phyloP scores from a whole-genome alignment of 2,797 vertebrate genomes.

The Labroides dimidiatus region DNA sequence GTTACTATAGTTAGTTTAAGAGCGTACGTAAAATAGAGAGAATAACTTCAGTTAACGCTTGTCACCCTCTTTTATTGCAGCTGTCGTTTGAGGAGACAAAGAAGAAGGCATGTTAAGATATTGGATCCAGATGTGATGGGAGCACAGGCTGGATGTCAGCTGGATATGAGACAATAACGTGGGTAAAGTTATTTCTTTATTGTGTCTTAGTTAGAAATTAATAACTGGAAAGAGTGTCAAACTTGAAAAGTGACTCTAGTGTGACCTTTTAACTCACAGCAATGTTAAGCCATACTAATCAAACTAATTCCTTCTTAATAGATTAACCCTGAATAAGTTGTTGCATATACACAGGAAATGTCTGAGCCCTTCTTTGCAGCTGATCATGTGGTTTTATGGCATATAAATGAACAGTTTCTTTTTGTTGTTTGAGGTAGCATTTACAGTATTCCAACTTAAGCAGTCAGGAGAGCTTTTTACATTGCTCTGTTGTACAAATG shows the following conservation, averaged over 20 bases:
- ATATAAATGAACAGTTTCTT: conserved; percentile 5
- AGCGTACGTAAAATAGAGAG: background rate
- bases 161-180: conserved; percentile 59
- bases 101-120: conserved; percentile 19
- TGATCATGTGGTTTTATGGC: conserved; percentile 47
- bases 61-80: conserved; percentile 2
- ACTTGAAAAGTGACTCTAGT: background rate
- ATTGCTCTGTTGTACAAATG: background rate
- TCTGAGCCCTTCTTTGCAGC: conserved; percentile 29
- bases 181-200: conserved; percentile 18
- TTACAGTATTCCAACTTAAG: conserved; percentile 6
- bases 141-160: conserved; percentile 22
- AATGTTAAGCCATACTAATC: background rate
- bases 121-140: conserved; percentile 52
- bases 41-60: background rate
- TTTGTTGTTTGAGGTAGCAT: conserved; percentile 4
- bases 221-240: background rate
- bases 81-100: background rate
- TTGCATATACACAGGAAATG: conserved; percentile 33
- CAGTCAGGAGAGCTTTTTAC: background rate
- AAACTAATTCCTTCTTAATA: background rate
- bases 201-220: too few relatives aligned
- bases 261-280: background rate
- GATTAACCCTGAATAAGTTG: conserved; percentile 37
- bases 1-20: background rate